Evolutionary conservation across 1,140 invertebrate species (phyloP), one percentile per base, ranked within the genome.

Genomic region (Drosophila busckii): DNA sequence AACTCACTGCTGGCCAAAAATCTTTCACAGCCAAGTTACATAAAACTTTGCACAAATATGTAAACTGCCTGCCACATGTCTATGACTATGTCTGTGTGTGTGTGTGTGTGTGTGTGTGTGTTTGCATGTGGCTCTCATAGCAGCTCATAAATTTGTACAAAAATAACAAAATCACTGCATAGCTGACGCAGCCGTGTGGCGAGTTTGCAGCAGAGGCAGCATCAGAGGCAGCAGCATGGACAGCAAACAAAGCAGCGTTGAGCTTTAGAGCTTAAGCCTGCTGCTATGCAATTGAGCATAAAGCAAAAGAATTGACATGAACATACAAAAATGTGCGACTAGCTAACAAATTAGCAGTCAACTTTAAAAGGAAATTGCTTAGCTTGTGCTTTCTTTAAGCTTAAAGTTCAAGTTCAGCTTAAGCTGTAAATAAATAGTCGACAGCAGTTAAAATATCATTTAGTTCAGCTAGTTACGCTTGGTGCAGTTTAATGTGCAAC

Each of bases 91-190:
- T 42, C 10, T 37, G 31, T 60, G 19, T 55, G 23, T 9, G 20
- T 48, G 42, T 23, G 19, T 16, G 40, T 29, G 25, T 45, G 20
- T 3, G 17, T 34, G 28, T 62, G 17, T 48, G 62, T 37, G 48
- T 63, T 53, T 61, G 41, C 50, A 62, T 61, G 60, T 50, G 35
- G 56, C 49, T 67, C 70, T 76, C 70, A 76, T 75, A 70, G 49
- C 56, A 69, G 70, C 66, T 78, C 70, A 76, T 78, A 78, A n/a
- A n/a, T n/a, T 78, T 82, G 73, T 69, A 82, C 58, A 73, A 73
- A 63, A 73, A 70, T 70, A 80, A 70, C 75, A 73, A 70, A 82
- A 80, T 80, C 75, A 80, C 68, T 73, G 68, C 67, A 76, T 50
- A 42, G 48, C 52, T 63, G 71, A 78, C 45, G 59, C 62, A 55